Conservation (phyloP, 1,140 invertebrate genomes). For the Drosophila sucinea region DNA sequence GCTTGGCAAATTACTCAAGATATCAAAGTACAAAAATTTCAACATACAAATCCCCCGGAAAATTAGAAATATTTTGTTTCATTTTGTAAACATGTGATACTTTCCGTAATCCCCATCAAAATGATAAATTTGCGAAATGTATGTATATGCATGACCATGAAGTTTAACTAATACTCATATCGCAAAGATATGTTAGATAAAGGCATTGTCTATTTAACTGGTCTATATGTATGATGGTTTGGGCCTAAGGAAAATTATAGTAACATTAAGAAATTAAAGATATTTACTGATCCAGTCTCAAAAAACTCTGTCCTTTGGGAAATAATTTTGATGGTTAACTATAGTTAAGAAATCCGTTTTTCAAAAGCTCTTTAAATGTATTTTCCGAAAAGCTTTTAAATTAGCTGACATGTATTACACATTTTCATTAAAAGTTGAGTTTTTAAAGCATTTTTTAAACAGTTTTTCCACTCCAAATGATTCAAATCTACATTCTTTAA, state of each 20-base stretch:
- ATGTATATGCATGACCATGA: constrained; percentile 23
- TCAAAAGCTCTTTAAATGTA: too few relatives aligned
- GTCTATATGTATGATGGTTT: neutral
- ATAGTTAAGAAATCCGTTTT: too few relatives aligned
- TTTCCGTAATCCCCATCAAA: constrained; percentile 38
- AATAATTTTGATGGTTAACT: too few relatives aligned
- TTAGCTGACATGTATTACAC: too few relatives aligned
- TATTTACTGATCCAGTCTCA: too few relatives aligned
- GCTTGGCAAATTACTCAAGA: constrained; percentile 51
- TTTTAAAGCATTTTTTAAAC: too few relatives aligned
- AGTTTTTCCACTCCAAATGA: too few relatives aligned
- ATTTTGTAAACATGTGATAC: constrained; percentile 57
- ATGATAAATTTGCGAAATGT: constrained; percentile 45
- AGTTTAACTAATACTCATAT: constrained; percentile 12
- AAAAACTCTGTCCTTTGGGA: too few relatives aligned
- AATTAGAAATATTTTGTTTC: constrained; percentile 29
- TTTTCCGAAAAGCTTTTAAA: too few relatives aligned
- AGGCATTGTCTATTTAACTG: neutral
- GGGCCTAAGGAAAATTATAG: neutral
- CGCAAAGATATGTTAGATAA: constrained; percentile 5
- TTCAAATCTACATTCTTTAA: too few relatives aligned
- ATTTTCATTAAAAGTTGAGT: too few relatives aligned
- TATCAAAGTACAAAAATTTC: constrained; percentile 40
- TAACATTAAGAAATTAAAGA: too few relatives aligned
- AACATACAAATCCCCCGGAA: constrained; percentile 41